phyloP scores from a whole-genome alignment of 2,113 vertebrate species.

The Megalops atlanticus region DNA sequence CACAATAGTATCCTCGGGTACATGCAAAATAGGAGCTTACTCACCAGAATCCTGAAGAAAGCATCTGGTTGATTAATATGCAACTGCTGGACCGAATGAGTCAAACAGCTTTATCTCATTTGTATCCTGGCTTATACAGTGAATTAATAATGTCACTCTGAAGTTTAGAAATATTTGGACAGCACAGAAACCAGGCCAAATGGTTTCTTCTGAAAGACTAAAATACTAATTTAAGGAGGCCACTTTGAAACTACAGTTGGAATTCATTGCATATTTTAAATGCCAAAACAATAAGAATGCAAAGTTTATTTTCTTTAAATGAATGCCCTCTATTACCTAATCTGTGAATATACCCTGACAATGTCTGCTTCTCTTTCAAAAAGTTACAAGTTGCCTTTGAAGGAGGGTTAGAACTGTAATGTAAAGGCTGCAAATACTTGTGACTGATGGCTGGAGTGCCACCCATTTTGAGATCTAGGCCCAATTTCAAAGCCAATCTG shows the following conservation, averaged over 20 bases:
- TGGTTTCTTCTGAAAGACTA: not conserved
- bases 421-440: too few relatives aligned
- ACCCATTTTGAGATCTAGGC: too few relatives aligned
- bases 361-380: too few relatives aligned
- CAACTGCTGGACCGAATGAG: not conserved
- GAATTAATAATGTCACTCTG: not conserved
- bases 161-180: not conserved
- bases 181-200: not conserved
- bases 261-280: not conserved
- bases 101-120: slow-evolving; percentile 4
- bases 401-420: too few relatives aligned
- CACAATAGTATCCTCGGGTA: not conserved
- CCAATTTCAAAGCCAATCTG: too few relatives aligned
- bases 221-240: not conserved
- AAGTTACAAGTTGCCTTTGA: too few relatives aligned
- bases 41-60: not conserved
- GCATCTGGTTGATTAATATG: not conserved
- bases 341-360: too few relatives aligned
- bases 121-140: not conserved
- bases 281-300: too few relatives aligned
- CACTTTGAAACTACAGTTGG: not conserved
- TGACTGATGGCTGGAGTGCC: too few relatives aligned
- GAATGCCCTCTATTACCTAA: too few relatives aligned
- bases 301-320: too few relatives aligned
- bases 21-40: not conserved